Evolutionary conservation across 2,113 vertebrate genomes (phyloP), one percentile per base, ranked within the genome.

Genomic region (Tympanuchus pallidicinctus): DNA sequence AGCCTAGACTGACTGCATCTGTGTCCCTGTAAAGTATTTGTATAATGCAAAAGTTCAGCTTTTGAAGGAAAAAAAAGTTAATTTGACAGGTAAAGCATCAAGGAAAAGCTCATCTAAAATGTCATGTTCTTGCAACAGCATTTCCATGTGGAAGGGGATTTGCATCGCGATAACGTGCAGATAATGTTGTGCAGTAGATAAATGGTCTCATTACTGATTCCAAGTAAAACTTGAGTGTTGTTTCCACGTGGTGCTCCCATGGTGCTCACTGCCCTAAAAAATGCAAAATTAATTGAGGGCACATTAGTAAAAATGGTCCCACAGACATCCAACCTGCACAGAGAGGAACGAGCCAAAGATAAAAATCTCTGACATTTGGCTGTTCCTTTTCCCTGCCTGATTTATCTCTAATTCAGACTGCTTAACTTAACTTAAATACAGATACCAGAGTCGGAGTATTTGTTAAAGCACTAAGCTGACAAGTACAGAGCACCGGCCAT

Each of bases 381-480:
- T 88, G 57, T 22, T 77, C 10, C 66, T 89, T 88, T 74, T 65
- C 30, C 72, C 56, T 64, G 47, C 88, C 30, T 92, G 77, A 97
- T 96, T 76, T 92, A 93, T 96, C 91, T 93, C 15, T 82, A 95
- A 93, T 90, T 95, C 70, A 75, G 63, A 56, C 83, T 91, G 50
- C 82, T 93, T 93, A 95, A 88, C 82, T 97, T 92, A 95, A 96
- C 92, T 94, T 93, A 92, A 93, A 91, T 84, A 94, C 80, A 94
- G 92, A 90, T 91, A 91, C 60, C 60, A 32, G 6, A 91, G 76
- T 28, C 12, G 3, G 86, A 73, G 74, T 97, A 70, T 97, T 96
- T 97, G 92, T 93, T 92, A 95, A 88, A 97, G 90, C 94, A 88
- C 90, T 96, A 97, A 97, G 94, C 96, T 98, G 98, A 98, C 98